Percentiles rank a stretch among this genome's conserved stretches.
These are phyloP conservation scores for Sesamia nonagrioides DNA, from an alignment of 1,140 invertebrate genomes.

Conservation along the genomic window DNA sequence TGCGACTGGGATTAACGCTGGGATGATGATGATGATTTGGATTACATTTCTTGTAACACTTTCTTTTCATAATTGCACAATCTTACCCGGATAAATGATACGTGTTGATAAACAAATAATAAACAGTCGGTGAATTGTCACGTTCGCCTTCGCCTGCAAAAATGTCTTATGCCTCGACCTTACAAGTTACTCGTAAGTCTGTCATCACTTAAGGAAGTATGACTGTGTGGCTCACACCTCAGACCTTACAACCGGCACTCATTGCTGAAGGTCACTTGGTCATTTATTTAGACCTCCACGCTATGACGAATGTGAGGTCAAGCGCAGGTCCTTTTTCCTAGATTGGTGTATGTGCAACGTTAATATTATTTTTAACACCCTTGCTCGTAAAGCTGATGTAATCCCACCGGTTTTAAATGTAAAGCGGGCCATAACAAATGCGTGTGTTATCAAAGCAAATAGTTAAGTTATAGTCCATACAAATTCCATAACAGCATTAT, in stretches of 20 bases:
- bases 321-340: not conserved
- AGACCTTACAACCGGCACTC: not conserved
- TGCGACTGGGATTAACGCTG: too few relatives aligned
- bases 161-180: not conserved
- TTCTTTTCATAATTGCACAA: too few relatives aligned
- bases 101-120: slow-evolving; percentile 2
- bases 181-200: not conserved
- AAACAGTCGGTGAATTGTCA: not conserved
- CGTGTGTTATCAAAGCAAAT: too few relatives aligned
- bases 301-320: slow-evolving; percentile 9
- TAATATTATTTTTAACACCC: too few relatives aligned
- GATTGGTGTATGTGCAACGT: not conserved
- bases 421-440: too few relatives aligned
- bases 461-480: too few relatives aligned
- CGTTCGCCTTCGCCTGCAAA: slow-evolving; percentile 10
- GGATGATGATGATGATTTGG: too few relatives aligned
- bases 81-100: too few relatives aligned
- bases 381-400: too few relatives aligned
- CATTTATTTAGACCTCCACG: not conserved
- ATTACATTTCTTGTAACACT: too few relatives aligned
- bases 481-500: too few relatives aligned
- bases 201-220: slow-evolving; percentile 17
- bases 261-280: not conserved
- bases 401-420: too few relatives aligned
- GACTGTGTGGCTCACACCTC: not conserved